Evolutionary conservation across 1,140 invertebrate species (phyloP), one percentile per base, ranked within the genome.

Genomic region (Chironomus tepperi): DNA sequence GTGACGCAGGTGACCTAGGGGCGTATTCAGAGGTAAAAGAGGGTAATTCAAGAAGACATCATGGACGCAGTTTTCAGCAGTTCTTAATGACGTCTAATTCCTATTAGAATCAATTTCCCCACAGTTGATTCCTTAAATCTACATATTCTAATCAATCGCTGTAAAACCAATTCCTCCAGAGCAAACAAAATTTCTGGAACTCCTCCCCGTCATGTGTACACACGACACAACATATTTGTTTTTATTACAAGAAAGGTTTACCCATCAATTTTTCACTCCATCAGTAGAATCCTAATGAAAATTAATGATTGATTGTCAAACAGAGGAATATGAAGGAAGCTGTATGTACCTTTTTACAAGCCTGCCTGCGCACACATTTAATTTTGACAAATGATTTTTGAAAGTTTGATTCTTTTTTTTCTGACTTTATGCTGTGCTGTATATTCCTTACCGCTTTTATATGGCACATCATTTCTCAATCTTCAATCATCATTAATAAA

Each of bases 301-400:
- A 70, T 70, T 70, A 70, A 70, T 70, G 65, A 70, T 70, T 70
- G 65, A 70, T 70, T 70, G 65, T 70, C 65, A 70, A 70, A 70
- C 9, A 8, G 12, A 57, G 47, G n/a, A 57, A 57, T 57, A n/a
- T 57, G 47, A 57, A 15, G 47, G 12, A 5, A n/a, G 12, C 47
- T 57, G 47, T 9, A 21, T n/a, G 65, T 70, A 70, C 65, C 65
- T 70, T 70, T 70, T 18, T 10, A 15, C 43, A 47, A 57, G n/a
- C 65, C 18, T 70, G 19, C 65, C 8, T 16, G 18, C 18, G 18
- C 65, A 70, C 65, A 70, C 65, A 21, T 70, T 70, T 70, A 70
- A 70, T 70, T 70, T 70, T 70, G 65, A 70, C 65, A 70, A 70
- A 70, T 70, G 65, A 70, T 70, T 19, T 70, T n/a, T 19, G 18